These are phyloP conservation scores for Monomorium pharaonis DNA, from an alignment of 1,140 invertebrate genomes.

Conservation along the genomic window DNA sequence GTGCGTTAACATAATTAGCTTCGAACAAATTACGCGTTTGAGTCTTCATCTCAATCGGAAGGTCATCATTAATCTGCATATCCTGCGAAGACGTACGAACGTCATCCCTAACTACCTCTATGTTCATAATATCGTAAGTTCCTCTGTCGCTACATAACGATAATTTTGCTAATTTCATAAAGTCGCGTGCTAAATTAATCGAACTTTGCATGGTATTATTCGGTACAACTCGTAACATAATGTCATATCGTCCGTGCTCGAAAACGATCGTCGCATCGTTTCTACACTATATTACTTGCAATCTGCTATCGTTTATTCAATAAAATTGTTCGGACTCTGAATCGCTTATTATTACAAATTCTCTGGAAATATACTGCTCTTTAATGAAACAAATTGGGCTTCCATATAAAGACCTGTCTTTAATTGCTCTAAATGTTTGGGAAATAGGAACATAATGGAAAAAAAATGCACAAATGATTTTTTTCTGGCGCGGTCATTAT, in stretches of 20 bases:
- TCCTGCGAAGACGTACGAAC: not conserved
- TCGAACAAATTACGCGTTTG: not conserved
- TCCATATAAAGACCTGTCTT: too few species aligned
- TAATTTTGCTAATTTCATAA: not conserved
- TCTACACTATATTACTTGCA: not conserved
- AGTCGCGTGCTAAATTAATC: not conserved
- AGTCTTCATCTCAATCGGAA: not conserved
- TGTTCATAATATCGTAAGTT: not conserved
- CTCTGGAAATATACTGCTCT: not conserved
- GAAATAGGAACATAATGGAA: too few species aligned
- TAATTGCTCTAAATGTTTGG: too few species aligned
- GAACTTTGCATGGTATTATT: not conserved
- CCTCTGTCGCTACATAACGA: not conserved
- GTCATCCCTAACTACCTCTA: not conserved
- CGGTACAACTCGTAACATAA: not conserved
- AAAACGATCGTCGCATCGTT: not conserved
- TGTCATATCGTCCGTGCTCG: not conserved
- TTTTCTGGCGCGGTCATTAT: conserved; percentile 39
- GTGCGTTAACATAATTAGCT: not conserved
- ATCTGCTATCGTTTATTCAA: too few species aligned
- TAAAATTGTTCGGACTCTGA: too few species aligned
- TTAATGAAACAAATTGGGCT: not conserved
- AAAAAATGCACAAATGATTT: conserved; percentile 38
- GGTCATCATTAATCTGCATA: not conserved
- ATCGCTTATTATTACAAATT: too few species aligned